A percentile compares a stretch with the other conserved stretches of the same genome.
Evolutionary conservation across 1,140 invertebrate genomes (phyloP).

Genomic region (Fopius arisanus): DNA sequence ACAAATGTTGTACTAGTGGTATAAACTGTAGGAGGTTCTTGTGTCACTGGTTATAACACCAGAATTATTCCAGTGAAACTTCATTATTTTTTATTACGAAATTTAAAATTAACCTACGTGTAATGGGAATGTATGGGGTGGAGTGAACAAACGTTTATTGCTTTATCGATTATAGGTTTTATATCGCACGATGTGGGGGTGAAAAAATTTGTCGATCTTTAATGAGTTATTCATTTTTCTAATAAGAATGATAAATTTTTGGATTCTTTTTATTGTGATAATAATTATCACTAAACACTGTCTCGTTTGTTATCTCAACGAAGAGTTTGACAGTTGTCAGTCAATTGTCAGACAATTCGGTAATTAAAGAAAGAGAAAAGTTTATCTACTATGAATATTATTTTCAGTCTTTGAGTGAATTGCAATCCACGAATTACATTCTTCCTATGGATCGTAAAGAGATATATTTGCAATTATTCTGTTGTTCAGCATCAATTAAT

Average conservation of each 20-base stretch:
- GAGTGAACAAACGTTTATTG: conserved; percentile 28
- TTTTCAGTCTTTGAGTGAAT: conserved; percentile 53
- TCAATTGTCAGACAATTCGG: neutral
- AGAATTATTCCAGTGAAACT: neutral
- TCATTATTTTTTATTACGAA: conserved; percentile 10
- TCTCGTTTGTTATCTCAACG: neutral
- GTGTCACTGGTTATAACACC: neutral
- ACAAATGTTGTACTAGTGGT: conserved; percentile 61
- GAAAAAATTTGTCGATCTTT: neutral
- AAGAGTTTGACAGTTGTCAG: neutral
- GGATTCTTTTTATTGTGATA: neutral
- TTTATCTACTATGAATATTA: conserved; percentile 39
- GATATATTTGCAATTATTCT: neutral
- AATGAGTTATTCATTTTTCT: neutral
- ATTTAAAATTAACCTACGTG: conserved; percentile 49
- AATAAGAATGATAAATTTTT: neutral
- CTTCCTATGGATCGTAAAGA: neutral
- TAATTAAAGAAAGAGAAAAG: conserved; percentile 28
- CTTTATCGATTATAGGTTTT: conserved; percentile 6
- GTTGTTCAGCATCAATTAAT: neutral
- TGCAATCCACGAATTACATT: conserved; percentile 36
- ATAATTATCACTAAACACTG: neutral
- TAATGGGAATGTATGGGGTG: conserved; percentile 53
- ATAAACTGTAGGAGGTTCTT: conserved; percentile 34
- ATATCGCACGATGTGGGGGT: too few species aligned